Percentiles rank a stretch among this genome's conserved stretches.
These are phyloP conservation scores for Aphrophora alni DNA, from an alignment of 2,888 invertebrate species.

Conservation along the genomic window DNA sequence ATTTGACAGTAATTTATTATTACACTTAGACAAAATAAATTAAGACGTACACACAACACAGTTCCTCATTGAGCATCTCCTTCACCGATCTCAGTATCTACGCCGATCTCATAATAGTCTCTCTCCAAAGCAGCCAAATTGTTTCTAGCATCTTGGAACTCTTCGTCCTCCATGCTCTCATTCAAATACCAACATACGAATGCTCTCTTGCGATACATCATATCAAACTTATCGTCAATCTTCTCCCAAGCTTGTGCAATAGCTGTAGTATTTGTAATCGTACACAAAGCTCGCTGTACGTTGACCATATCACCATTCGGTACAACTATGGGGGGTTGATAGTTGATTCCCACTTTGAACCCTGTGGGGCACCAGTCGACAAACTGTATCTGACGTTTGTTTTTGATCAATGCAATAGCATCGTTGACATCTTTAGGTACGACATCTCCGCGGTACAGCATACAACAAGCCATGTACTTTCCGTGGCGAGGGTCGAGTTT, in stretches of 20 bases:
- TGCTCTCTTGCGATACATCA: neutral
- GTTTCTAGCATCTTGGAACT: neutral
- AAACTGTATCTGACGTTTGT: slow-evolving; percentile 78
- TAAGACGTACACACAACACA: neutral
- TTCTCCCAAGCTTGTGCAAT: neutral
- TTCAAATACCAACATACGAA: neutral
- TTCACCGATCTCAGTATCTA: neutral
- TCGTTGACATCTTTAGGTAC: slow-evolving; percentile 81
- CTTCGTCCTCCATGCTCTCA: neutral
- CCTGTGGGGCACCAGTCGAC: slow-evolving; percentile 95
- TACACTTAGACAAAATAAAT: neutral
- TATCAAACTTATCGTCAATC: neutral
- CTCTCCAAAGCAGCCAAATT: neutral
- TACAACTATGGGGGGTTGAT: slow-evolving; percentile 54
- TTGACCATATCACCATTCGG: neutral
- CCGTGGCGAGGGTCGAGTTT: neutral
- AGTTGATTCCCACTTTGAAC: slow-evolving; percentile 58
- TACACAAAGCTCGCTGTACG: neutral
- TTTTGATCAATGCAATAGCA: slow-evolving; percentile 79
- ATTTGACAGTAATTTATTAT: neutral
- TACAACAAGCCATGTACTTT: slow-evolving; percentile 66
- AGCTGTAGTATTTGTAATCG: neutral
- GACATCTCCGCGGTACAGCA: slow-evolving; percentile 63
- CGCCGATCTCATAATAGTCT: neutral
- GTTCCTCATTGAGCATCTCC: neutral